phyloP scores from a whole-genome alignment of 1,140 invertebrate genomes.

The Ostrea edulis region DNA sequence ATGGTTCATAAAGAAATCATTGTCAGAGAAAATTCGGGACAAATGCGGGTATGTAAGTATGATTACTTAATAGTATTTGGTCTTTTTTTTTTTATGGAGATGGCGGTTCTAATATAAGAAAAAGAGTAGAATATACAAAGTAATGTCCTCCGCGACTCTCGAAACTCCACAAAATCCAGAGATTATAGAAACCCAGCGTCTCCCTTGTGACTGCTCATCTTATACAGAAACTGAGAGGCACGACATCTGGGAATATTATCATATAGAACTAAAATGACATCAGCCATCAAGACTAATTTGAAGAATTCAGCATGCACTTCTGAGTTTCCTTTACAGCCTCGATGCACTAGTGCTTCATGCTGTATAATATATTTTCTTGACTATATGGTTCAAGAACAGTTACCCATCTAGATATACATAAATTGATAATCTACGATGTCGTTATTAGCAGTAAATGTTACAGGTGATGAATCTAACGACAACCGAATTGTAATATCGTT shows the following conservation, averaged over 20 bases:
- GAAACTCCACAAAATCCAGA: not conserved
- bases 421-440: not conserved
- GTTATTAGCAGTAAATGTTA: not conserved
- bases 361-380: not conserved
- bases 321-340: not conserved
- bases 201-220: not conserved
- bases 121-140: not conserved
- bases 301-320: not conserved
- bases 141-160: not conserved
- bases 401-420: not conserved
- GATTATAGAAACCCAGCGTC: conserved; percentile 4
- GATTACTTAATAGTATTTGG: not conserved
- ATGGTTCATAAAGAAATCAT: conserved; percentile 13
- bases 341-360: not conserved
- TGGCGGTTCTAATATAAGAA: not conserved
- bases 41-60: conserved; percentile 29
- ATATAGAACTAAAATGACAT: not conserved
- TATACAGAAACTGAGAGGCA: not conserved
- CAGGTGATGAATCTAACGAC: not conserved
- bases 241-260: not conserved
- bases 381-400: not conserved
- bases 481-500: not conserved
- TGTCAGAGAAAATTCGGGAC: conserved; percentile 20
- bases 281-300: not conserved
- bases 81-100: not conserved